Base-by-base conservation (phyloP, 1,140 invertebrate genomes). In the Propsilocerus akamusi region DNA sequence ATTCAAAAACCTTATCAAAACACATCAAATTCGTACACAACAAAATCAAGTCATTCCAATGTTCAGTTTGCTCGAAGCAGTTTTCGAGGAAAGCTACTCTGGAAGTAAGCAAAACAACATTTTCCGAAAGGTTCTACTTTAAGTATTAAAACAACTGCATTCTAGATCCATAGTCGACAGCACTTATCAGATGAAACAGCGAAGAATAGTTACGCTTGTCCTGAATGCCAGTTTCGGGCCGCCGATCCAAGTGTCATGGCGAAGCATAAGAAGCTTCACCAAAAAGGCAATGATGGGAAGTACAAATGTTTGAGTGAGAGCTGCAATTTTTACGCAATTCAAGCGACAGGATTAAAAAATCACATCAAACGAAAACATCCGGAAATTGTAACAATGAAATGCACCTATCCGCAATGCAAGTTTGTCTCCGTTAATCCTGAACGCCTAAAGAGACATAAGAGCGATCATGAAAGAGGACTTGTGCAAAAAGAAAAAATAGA, bases 21-120 rank as follows among this genome's bases (percentile, higher is more conserved):
- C 85, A 88, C 52, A 74, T 84, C 10, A 76, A 85, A 60, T 74
- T 76, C 2, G 83, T 88, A 2, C 85, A 88, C 58, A 78, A 78
- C 24, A 82, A 85, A 58, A 64, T 83, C 14, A 81, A 83, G 54
- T 81, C 81, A 0, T 86, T 80, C 55, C 74, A 78, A 26, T 88
- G 85, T 56, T 75, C 75, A 51, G 78, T 81, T 49, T 88, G 85
- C 60, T 80, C 79, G 7, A 79, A 86, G 57, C 76, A 78, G 48
- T 77, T 76, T 37, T 74, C 78, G 1, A 66, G 77, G 25, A 81
- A 81, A 58, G 76, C 77, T 3, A 78, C 76, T 68, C 57, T 85
- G 11, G 71, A 80, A 54, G 74, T 72, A 63, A 80, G 58, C 79
- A 81, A 58, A 63, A 77, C 55, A 83, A 83, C 62, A 25, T 7